These are phyloP conservation scores for Cancer borealis DNA, from an alignment of 2,888 invertebrate species.

Conservation along the genomic window DNA sequence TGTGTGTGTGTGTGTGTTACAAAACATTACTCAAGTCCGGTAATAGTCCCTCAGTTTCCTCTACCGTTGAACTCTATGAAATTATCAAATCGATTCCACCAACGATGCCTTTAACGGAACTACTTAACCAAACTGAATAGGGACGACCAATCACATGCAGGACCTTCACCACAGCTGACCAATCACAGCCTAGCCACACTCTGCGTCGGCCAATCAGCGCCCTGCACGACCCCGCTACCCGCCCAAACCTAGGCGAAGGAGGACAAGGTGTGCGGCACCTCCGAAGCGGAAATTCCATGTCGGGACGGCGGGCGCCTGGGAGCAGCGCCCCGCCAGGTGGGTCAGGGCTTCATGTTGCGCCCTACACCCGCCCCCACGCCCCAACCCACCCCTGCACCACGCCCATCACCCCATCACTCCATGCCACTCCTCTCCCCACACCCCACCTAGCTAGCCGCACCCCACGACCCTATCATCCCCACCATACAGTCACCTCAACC, in stretches of 20 bases:
- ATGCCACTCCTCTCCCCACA: background rate
- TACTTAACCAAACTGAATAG: background rate
- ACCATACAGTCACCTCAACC: background rate
- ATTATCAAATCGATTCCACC: conserved; percentile 15
- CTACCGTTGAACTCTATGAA: background rate
- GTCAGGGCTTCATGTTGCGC: conserved; percentile 24
- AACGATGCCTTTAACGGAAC: conserved; percentile 15
- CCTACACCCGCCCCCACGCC: background rate
- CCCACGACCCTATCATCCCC: background rate
- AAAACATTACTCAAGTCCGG: conserved; percentile 13
- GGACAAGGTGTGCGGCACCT: conserved; percentile 4
- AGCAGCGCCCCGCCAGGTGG: conserved; percentile 29
- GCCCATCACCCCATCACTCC: background rate
- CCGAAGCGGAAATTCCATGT: conserved; percentile 21
- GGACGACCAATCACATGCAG: background rate
- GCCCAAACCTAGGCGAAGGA: background rate
- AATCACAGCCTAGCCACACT: background rate
- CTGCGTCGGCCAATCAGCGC: background rate
- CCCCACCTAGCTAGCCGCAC: background rate
- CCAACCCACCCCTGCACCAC: background rate
- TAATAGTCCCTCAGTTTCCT: background rate
- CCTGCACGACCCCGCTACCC: background rate
- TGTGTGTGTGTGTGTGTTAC: conserved; percentile 13
- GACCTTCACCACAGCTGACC: background rate
- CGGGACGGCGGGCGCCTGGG: conserved; percentile 25